These are phyloP conservation scores for Drosophila mulleri DNA, from an alignment of 2,888 invertebrate species.

Conservation along the genomic window DNA sequence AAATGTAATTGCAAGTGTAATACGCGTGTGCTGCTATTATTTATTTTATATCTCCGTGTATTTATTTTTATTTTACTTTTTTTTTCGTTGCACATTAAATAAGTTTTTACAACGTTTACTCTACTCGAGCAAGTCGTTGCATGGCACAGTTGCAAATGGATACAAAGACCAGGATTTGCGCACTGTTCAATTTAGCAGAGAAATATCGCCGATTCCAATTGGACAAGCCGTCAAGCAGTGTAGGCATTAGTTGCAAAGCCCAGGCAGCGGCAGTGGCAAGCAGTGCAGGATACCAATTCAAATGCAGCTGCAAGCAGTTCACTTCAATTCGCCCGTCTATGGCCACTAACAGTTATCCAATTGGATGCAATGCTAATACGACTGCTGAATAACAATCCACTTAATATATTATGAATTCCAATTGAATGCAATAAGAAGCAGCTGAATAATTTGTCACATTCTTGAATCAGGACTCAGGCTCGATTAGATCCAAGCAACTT, in stretches of 20 bases:
- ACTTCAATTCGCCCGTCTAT: background rate
- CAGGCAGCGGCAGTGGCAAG: background rate
- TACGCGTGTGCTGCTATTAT: constrained; percentile 7
- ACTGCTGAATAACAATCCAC: too few relatives aligned
- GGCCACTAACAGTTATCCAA: background rate
- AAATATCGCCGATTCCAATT: background rate
- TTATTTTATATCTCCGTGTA: background rate
- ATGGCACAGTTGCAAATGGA: background rate
- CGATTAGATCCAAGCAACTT: background rate
- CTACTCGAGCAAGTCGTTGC: background rate
- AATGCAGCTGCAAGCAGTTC: background rate
- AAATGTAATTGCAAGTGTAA: constrained; percentile 21
- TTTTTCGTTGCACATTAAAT: background rate
- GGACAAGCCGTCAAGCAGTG: background rate
- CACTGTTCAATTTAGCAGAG: background rate
- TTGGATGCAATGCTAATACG: background rate
- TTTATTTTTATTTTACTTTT: background rate
- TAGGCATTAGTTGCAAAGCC: background rate
- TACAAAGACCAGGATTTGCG: constrained; percentile 3
- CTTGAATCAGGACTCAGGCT: background rate
- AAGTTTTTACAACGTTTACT: constrained; percentile 10
- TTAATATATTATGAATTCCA: background rate
- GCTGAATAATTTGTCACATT: too few relatives aligned
- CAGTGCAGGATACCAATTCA: background rate
- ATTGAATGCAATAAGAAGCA: background rate